Evolutionary conservation across 2,888 invertebrate species (phyloP).

Genomic region (Plebejus melissa): DNA sequence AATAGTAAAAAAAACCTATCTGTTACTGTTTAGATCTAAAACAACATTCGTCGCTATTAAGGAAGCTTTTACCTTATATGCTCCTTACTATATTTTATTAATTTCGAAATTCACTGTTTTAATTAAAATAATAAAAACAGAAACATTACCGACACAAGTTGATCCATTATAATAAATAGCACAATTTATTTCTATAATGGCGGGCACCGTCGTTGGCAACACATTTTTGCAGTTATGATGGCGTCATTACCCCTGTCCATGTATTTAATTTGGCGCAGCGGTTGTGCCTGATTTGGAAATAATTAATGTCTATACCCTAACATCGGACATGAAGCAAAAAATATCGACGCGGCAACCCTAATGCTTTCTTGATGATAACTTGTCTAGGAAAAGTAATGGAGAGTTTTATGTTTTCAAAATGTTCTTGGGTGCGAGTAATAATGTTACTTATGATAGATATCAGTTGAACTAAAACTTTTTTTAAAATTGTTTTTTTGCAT

Average conservation of each 20-base stretch:
- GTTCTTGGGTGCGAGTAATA: not conserved
- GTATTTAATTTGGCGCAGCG: slow-evolving; percentile 71
- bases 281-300: slow-evolving; percentile 70
- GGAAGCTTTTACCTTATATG: too few species aligned
- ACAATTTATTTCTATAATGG: slow-evolving; percentile 43
- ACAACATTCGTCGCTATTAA: too few species aligned
- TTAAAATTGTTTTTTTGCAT: not conserved
- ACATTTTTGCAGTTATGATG: slow-evolving; percentile 71
- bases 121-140: slow-evolving; percentile 10
- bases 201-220: slow-evolving; percentile 57
- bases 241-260: slow-evolving; percentile 64
- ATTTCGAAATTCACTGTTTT: not conserved
- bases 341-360: slow-evolving; percentile 41
- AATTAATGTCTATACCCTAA: slow-evolving; percentile 60
- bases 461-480: not conserved
- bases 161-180: slow-evolving; percentile 36
- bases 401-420: not conserved
- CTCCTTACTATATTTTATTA: too few species aligned
- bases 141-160: not conserved
- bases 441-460: not conserved
- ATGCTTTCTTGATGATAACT: slow-evolving; percentile 42
- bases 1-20: too few species aligned
- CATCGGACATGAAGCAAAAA: slow-evolving; percentile 48
- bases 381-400: not conserved
- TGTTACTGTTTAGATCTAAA: too few species aligned